These are phyloP conservation scores for Dendrocopos noguchii DNA, from an alignment of 2,113 vertebrate species.

Conservation along the genomic window DNA sequence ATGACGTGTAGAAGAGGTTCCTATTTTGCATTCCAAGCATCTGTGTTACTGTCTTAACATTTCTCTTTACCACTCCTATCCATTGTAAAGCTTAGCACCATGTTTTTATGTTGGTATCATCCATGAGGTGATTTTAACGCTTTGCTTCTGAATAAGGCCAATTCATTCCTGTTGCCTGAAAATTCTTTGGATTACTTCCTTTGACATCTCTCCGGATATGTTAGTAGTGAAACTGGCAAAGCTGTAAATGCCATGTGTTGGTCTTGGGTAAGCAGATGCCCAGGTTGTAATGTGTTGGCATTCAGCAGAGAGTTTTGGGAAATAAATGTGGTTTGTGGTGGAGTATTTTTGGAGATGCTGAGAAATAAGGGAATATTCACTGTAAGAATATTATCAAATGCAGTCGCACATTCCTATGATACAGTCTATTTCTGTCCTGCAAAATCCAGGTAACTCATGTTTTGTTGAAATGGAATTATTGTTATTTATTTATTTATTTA, in stretches of 20 bases:
- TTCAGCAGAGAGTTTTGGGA: constrained; percentile 8
- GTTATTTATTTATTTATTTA: background rate
- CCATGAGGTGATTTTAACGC: background rate
- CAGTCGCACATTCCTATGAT: background rate
- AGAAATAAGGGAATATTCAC: background rate
- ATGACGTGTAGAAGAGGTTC: background rate
- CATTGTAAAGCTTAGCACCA: background rate
- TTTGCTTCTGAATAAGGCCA: constrained; percentile 19
- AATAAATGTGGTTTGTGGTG: constrained; percentile 31
- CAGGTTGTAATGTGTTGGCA: constrained; percentile 4
- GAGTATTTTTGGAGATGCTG: background rate
- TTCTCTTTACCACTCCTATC: background rate
- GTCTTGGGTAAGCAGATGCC: constrained; percentile 35
- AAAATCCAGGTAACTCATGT: constrained; percentile 2
- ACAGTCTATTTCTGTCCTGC: background rate
- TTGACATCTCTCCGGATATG: background rate
- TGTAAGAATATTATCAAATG: background rate
- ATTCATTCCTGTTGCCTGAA: constrained; percentile 4
- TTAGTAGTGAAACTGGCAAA: constrained; percentile 37
- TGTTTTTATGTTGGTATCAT: background rate
- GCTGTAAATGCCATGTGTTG: constrained; percentile 39
- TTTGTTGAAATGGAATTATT: constrained; percentile 12
- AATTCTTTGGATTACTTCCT: constrained; percentile 25
- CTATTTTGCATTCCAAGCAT: constrained; percentile 5
- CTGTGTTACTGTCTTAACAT: constrained; percentile 11